Conservation (phyloP, 2,113 vertebrate genomes). For the Hassar affinis region DNA sequence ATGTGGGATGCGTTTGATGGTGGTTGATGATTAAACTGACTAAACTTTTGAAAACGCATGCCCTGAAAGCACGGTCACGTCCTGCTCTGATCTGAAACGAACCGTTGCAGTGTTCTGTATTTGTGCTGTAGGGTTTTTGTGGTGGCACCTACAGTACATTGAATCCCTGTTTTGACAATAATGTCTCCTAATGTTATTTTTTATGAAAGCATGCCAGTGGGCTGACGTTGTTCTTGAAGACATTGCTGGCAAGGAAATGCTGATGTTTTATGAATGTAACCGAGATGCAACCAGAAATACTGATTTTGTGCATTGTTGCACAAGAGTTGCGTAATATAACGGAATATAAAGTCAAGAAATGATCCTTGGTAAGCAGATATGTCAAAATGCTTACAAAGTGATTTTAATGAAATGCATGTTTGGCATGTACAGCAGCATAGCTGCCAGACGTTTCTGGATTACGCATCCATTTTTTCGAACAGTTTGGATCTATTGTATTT, state of each 20-base stretch:
- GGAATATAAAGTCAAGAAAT: neutral
- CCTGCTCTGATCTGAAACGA: neutral
- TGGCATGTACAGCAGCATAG: neutral
- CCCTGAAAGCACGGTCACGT: neutral
- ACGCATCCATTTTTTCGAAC: neutral
- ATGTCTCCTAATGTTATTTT: neutral
- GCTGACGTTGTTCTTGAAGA: neutral
- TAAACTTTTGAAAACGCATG: no score
- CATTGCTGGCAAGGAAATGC: neutral
- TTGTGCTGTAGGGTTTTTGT: neutral
- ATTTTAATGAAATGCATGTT: neutral
- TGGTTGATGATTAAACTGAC: no score
- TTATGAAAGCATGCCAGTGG: neutral
- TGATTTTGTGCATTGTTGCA: neutral
- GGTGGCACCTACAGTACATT: neutral
- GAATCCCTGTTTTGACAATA: neutral
- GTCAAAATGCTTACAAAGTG: neutral
- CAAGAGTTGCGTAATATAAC: neutral
- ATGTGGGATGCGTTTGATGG: no score
- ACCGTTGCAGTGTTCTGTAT: no score
- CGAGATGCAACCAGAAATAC: neutral
- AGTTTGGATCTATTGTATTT: neutral
- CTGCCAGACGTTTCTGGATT: neutral
- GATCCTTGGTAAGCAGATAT: neutral
- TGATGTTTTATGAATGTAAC: neutral